phyloP scores from a whole-genome alignment of 2,797 vertebrate genomes.

The Coregonus sp. region DNA sequence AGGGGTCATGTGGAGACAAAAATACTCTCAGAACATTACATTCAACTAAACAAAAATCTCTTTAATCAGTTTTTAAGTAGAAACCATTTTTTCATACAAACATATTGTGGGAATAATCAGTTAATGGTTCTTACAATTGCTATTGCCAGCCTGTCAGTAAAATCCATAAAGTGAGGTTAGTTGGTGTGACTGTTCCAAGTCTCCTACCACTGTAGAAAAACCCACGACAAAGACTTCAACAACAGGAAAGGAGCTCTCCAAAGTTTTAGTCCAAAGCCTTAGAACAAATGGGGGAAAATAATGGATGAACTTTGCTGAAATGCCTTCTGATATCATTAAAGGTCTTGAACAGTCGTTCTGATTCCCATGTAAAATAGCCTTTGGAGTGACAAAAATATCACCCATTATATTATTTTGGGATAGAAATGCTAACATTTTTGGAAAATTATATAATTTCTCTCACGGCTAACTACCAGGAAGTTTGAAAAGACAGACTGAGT shows the following conservation, averaged over 20 bases:
- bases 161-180: constrained; percentile 54
- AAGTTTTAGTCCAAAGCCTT: neutral
- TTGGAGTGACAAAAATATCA: too few species aligned
- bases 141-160: constrained; percentile 7
- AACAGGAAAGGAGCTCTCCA: neutral
- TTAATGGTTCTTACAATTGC: neutral
- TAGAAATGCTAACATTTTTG: too few species aligned
- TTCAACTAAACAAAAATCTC: neutral
- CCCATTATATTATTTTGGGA: too few species aligned
- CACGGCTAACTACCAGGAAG: too few species aligned
- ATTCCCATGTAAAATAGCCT: too few species aligned
- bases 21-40: neutral
- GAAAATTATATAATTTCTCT: too few species aligned
- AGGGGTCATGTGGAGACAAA: neutral
- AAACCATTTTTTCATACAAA: neutral
- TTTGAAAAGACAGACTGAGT: too few species aligned
- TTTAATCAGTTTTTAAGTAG: neutral
- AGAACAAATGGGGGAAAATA: neutral
- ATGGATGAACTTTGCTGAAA: neutral
- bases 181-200: constrained; percentile 44
- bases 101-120: neutral
- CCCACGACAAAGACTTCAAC: constrained; percentile 10
- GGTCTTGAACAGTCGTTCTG: too few species aligned
- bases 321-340: neutral
- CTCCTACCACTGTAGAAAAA: constrained; percentile 32